Evolutionary conservation across 1,140 invertebrate species (phyloP), one percentile per base, ranked within the genome.

Genomic region (Drosophila sulfurigaster): DNA sequence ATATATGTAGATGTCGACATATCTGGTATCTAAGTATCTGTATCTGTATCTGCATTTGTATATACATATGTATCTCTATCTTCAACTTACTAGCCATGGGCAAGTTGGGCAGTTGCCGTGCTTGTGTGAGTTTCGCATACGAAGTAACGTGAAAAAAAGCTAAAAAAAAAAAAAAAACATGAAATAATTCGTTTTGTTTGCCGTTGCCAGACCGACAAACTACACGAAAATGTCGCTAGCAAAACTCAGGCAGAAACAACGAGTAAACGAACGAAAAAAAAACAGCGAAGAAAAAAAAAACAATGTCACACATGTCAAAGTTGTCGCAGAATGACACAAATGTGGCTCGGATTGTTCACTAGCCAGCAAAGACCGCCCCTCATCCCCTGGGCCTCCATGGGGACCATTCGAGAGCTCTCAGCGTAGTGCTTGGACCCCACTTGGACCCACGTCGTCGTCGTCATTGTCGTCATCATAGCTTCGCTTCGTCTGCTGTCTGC

Each of bases 231-330:
- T 85, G 81, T 85, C 59, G 79, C 82, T 77, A 72, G 72, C 66
- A 76, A 75, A 46, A 68, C 32, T 60, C 62, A 67, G 28, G 35
- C 48, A 71, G 11, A 66, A 64, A 80, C 20, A 58, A 25, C 74
- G 16, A 63, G 64, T 52, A 0, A 32, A 32, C 30, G 5, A 32
- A 32, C 30, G 0, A 32, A 69, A 48, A 67, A 13, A 35, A 8
- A 10, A 28, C 20, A 20, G 51, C 30, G 13, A 30, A 57, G 49
- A 68, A 77, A 83, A 20, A 20, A 25, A 83, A 89, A 89, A 89
- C 86, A 89, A 85, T 89, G 85, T 89, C 85, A 89, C 85, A 90
- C 85, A 89, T 89, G 85, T 89, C 85, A 89, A 90, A 89, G 85
- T 90, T 89, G 86, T 89, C 78, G 86, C 85, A 81, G 83, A 88